phyloP scores from a whole-genome alignment of 2,113 vertebrate genomes.

The Cardinalis cardinalis region DNA sequence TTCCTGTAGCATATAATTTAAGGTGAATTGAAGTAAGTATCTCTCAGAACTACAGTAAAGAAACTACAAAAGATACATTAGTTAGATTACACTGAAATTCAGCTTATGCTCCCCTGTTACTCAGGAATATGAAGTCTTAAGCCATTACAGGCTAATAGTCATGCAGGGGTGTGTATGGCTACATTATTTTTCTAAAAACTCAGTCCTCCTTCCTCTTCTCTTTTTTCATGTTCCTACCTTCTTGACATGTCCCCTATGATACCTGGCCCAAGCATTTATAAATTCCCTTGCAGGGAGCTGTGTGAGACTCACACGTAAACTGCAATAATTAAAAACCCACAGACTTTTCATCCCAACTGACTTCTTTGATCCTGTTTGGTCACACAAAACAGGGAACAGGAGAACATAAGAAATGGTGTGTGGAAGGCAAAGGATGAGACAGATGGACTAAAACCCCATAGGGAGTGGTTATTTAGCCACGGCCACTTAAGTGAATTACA shows the following conservation, averaged over 20 bases:
- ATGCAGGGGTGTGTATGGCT: background rate
- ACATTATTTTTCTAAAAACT: background rate
- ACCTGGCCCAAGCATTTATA: background rate
- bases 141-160: background rate
- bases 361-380: background rate
- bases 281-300: background rate
- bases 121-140: background rate
- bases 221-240: background rate
- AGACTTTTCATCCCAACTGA: background rate
- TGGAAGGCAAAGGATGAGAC: background rate
- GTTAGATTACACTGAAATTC: background rate
- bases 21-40: background rate
- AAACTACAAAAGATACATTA: background rate
- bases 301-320: background rate
- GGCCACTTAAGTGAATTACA: background rate
- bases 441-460: background rate
- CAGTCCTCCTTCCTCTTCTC: background rate
- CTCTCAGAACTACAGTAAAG: background rate
- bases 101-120: background rate
- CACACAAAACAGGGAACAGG: background rate
- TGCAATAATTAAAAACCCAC: background rate
- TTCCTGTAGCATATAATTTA: background rate
- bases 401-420: background rate
- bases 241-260: background rate
- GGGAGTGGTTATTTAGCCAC: background rate